Evolutionary conservation across 2,888 invertebrate species (phyloP), one percentile per base, ranked within the genome.

Genomic region (Cremastobaeus sp.): DNA sequence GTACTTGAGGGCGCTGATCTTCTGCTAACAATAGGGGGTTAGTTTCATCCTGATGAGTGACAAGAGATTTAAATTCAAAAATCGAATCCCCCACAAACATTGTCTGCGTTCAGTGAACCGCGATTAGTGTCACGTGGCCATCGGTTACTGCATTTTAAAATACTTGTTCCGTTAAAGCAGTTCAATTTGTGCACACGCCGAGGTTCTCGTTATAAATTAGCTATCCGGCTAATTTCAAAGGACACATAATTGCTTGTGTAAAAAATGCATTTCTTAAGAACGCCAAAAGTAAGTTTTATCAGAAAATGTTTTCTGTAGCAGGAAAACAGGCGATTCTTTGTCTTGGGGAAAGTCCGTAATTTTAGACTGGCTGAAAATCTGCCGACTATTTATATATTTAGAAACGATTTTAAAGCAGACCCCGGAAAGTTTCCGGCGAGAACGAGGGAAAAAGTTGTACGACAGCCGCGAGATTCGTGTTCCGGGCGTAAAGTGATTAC

Each of bases 11-110:
- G 48, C 34, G 34, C 37, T 43, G 60, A 66, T 59, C 54, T 21
- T 1, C n/a, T 37, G 8, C 8, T 54, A 45, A 69, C 64, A 70
- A 74, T 50, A 60, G 74, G 60, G 72, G 76, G 69, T 64, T 59
- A 77, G 78, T 76, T 78, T 77, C 77, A 66, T 76, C 77, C 77
- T 79, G 65, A 72, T 69, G 73, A 54, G 69, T 66, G 72, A 62
- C 73, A 74, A 65, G 75, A 68, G 77, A 75, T 86, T 84, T 82
- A 85, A 86, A 86, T 82, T 87, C 81, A 85, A 86, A 86, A 87
- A 86, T 86, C 83, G 83, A 82, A 86, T 84, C 78, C 76, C 68
- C 81, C 78, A 68, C 35, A 55, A 71, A 78, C 71, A 83, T 87
- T 86, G 85, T 87, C 80, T 82, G 78, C 72, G 80, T 74, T 77